phyloP scores from a whole-genome alignment of 2,113 vertebrate species.

The Pangasianodon gigas region DNA sequence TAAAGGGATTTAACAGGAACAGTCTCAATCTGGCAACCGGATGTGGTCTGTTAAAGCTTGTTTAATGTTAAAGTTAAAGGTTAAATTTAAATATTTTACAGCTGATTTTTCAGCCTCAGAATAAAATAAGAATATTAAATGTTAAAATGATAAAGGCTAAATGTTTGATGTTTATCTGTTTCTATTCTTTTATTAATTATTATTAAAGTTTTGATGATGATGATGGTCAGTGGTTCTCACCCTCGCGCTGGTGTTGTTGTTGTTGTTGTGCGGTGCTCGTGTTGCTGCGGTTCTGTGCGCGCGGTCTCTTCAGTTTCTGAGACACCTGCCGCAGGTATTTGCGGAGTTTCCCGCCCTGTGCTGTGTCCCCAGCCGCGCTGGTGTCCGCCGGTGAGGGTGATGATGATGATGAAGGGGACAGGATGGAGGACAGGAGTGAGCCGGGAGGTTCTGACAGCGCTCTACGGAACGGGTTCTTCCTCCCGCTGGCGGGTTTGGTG shows the following conservation, averaged over 20 bases:
- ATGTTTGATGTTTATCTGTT: background rate
- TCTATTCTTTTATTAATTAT: background rate
- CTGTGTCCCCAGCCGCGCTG: conserved; percentile 58
- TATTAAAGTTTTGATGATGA: background rate
- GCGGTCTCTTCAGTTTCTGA: conserved; percentile 74
- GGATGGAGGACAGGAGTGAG: conserved; percentile 58
- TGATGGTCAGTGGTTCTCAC: background rate
- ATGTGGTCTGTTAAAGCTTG: too few species aligned
- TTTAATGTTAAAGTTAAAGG: background rate
- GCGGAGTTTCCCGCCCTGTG: conserved; percentile 70
- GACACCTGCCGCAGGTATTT: conserved; percentile 78
- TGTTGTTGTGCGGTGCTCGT: background rate
- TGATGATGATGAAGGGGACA: conserved; percentile 33
- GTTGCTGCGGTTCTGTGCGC: conserved; percentile 58
- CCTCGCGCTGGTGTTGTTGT: background rate
- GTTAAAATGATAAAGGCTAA: background rate
- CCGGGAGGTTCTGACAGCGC: conserved; percentile 80
- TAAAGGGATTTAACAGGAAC: background rate
- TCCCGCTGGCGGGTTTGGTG: conserved; percentile 42
- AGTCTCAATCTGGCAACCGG: background rate
- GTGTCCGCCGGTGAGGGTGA: conserved; percentile 47
- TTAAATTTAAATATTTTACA: background rate
- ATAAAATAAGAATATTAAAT: background rate
- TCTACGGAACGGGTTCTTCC: conserved; percentile 82
- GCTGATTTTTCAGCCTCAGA: background rate